Evolutionary conservation across 2,113 vertebrate genomes (phyloP).

Genomic region (Herpailurus yagouaroundi): DNA sequence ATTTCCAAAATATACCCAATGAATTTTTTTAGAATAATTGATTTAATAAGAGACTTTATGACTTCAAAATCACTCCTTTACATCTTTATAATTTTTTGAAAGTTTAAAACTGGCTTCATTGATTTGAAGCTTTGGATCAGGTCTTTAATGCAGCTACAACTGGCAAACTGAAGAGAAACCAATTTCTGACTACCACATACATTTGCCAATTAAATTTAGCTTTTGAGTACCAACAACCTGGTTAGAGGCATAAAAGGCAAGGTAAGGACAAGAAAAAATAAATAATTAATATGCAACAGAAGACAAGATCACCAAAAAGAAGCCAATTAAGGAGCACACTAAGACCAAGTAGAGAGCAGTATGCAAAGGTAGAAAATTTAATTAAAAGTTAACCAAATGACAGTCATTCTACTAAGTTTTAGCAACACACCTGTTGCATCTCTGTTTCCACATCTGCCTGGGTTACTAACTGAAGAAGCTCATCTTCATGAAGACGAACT

Average conservation of each 20-base stretch:
- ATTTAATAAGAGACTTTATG: slow-evolving; percentile 21
- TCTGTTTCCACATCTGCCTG: slow-evolving; percentile 85
- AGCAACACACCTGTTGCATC: slow-evolving; percentile 90
- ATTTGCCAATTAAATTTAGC: slow-evolving; percentile 24
- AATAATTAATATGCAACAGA: slow-evolving; percentile 47
- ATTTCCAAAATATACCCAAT: slow-evolving; percentile 41
- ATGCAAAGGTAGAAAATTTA: background rate
- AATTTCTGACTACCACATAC: slow-evolving; percentile 5
- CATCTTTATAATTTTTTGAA: background rate
- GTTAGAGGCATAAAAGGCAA: slow-evolving; percentile 20
- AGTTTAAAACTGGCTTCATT: slow-evolving; percentile 69
- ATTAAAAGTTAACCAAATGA: slow-evolving; percentile 54
- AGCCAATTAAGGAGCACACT: slow-evolving; percentile 34
- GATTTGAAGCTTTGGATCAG: slow-evolving; percentile 44
- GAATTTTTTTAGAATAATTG: background rate
- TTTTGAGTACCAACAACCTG: slow-evolving; percentile 26
- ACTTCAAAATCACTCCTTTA: slow-evolving; percentile 51
- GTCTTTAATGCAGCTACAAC: slow-evolving; percentile 18
- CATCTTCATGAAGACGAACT: slow-evolving; percentile 91
- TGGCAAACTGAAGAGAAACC: slow-evolving; percentile 49
- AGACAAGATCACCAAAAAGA: slow-evolving; percentile 42
- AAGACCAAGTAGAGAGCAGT: background rate
- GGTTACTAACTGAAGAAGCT: slow-evolving; percentile 85
- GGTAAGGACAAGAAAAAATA: slow-evolving; percentile 14
- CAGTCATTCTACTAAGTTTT: slow-evolving; percentile 40